Evolutionary conservation across 2,113 vertebrate species (phyloP), one percentile per base, ranked within the genome.

Genomic region (Nansenia antarctica): DNA sequence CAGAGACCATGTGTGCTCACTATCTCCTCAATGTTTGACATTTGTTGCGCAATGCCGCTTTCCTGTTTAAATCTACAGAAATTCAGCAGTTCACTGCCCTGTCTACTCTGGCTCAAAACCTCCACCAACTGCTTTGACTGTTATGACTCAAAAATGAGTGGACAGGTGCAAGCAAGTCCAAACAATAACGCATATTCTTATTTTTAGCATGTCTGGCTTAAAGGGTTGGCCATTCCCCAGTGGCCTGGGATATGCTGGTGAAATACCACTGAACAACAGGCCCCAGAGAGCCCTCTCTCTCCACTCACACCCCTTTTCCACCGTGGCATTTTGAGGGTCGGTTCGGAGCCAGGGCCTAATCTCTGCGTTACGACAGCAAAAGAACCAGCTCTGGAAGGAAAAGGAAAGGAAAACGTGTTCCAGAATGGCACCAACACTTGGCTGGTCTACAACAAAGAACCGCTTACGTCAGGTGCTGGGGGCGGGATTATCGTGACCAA

Each of bases 191-290:
- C 67, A 15, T 15, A 61, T 45, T 63, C 67, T 68, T 87, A 87
- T 87, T 86, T 89, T 87, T 86, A 89, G 85, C 66, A 65, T 37
- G 66, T 70, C 59, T 62, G 81, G 81, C 75, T 86, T 85, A 82
- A 70, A 75, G 76, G 76, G 53, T 74, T n/a, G 15, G 39, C n/a
- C 65, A 1, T 45, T 37, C 61, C 65, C 60, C 54, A 29, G 39
- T 58, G 65, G 45, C 70, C 5, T 5, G 7, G 70, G 55, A 42
- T 69, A 32, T 52, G 69, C 53, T 31, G 22, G 65, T 15, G 60
- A 69, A 45, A 74, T 55, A 53, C 34, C 7, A 20, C 54, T 11
- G 35, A 65, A 52, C 20, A 57, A 65, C 24, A 37, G 31, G 35
- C 11, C 30, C 15, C 32, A 60, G 30, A 29, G 11, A 35, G 32